Evolutionary conservation across 2,797 vertebrate species (phyloP), one percentile per base, ranked within the genome.

Genomic region (Zalophus californianus): DNA sequence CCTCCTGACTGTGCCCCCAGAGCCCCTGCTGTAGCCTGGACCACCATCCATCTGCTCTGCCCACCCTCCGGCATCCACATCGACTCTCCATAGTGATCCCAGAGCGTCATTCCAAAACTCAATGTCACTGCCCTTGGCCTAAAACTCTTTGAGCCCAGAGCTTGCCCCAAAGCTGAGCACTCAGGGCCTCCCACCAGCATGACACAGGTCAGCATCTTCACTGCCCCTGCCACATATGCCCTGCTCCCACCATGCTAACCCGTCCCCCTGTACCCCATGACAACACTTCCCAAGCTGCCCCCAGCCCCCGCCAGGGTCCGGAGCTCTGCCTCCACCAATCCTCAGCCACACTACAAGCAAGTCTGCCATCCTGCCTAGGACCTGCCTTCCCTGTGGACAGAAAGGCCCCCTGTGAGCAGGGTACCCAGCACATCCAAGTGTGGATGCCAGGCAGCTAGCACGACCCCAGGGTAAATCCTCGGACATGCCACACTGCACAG

Each of bases 111-210:
- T 68, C 60, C 29, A 13, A 48, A 64, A 58, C 27, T 21, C 14
- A 4, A 11, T 18, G 52, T n/a, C 68, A 27, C 21, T 14, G 18
- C 44, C 25, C 89, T 29, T 4, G 0, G 62, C 38, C 13, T 35
- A 14, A 72, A 60, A 70, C 9, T 11, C 79, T 35, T 23, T 29
- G 4, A 86, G 38, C 73, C 38, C 82, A 27, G 27, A 18, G 13
- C 64, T 35, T 15, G 1, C 25, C 56, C 48, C 0, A 0, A 29
- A 23, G 60, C 44, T 4, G 5, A 2, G 7, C 32, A 5, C 38
- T 5, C 13, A 2, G 68, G 87, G 10, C 25, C 52, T n/a, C n/a
- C n/a, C 32, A 8, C 14, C 62, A 7, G 1, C 0, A 12, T 2
- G 0, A 54, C 7, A 2, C 9, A 3, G 44, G 64, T 38, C 41